Evolutionary conservation across 2,113 vertebrate genomes (phyloP), one percentile per base, ranked within the genome.

Genomic region (Pollimyrus isidori): DNA sequence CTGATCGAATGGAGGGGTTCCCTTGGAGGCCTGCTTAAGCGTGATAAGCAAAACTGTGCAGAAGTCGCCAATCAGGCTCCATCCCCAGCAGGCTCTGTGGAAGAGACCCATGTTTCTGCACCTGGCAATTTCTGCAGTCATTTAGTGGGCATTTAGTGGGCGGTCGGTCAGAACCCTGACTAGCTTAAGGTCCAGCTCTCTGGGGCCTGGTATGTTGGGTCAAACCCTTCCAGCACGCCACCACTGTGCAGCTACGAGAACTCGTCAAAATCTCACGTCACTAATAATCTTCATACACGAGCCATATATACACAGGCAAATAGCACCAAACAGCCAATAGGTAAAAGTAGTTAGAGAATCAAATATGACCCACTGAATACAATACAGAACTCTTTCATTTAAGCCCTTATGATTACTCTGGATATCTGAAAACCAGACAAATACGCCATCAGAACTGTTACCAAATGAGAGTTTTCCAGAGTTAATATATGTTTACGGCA

Each of bases 401-500:
- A 42, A 35, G 69, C 35, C 35, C 17, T 42, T 39, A 21, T 80
- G 73, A 80, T 80, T 80, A 80, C 35, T 80, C 35, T 21, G 35
- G 2, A 42, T 42, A 42, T 42, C 39, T 48, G 45, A 84, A n/a
- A 48, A 10, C 3, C 45, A 84, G 39, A 84, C 42, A 45, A 91
- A 80, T 83, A 26, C 6, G 21, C 88, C 87, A 50, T 42, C 2
- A 53, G 87, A 90, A 90, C 83, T 91, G 89, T 89, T 87, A 91
- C 80, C 69, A 86, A 89, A 91, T 42, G 35, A 19, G 15, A 80
- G 30, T 80, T 80, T 80, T 80, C 30, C 19, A 39, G 35, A 48
- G 45, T 91, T 92, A 93, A 93, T 87, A 92, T 53, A 52, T 91
- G 92, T 92, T 89, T 13, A 91, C 30, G 52, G 90, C 88, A 89